Percentiles rank a stretch among this genome's conserved stretches.
phyloP scores from a whole-genome alignment of 2,113 vertebrate genomes.

The Camelus bactrianus region DNA sequence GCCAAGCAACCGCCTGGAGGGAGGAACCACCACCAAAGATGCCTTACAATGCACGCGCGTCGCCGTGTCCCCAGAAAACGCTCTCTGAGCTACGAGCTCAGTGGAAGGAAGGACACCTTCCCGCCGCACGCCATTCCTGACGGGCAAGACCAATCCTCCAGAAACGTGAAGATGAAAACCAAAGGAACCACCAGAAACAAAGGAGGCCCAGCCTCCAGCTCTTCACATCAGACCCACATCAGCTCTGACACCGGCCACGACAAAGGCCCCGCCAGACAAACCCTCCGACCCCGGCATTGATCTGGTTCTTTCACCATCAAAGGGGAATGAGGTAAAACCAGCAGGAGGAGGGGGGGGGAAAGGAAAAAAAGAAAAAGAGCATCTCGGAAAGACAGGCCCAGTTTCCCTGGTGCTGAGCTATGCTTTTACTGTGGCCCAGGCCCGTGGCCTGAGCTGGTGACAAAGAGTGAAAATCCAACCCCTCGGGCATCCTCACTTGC shows the following conservation, averaged over 20 bases:
- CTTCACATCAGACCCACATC: neutral
- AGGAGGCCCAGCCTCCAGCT: neutral
- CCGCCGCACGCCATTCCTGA: neutral
- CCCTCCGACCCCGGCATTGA: neutral
- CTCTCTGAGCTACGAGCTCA: neutral
- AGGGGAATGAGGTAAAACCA: neutral
- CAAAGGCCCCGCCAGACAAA: neutral
- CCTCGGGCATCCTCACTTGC: neutral
- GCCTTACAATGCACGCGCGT: accelerated
- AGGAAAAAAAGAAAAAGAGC: neutral
- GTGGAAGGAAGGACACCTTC: accelerated
- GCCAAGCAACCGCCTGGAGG: accelerated
- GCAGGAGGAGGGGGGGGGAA: neutral
- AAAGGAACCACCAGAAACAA: neutral
- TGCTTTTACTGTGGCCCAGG: neutral
- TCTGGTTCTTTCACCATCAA: neutral
- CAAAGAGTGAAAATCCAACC: neutral
- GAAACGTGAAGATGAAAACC: neutral
- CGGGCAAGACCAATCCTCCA: neutral
- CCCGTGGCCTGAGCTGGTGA: neutral
- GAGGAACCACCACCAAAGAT: neutral
- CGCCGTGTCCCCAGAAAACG: neutral
- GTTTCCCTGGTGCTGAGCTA: neutral
- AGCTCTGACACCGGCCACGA: accelerated
- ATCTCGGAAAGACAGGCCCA: accelerated